Evolutionary conservation across 1,140 invertebrate species (phyloP), one percentile per base, ranked within the genome.

Genomic region (Charaxes varanes): DNA sequence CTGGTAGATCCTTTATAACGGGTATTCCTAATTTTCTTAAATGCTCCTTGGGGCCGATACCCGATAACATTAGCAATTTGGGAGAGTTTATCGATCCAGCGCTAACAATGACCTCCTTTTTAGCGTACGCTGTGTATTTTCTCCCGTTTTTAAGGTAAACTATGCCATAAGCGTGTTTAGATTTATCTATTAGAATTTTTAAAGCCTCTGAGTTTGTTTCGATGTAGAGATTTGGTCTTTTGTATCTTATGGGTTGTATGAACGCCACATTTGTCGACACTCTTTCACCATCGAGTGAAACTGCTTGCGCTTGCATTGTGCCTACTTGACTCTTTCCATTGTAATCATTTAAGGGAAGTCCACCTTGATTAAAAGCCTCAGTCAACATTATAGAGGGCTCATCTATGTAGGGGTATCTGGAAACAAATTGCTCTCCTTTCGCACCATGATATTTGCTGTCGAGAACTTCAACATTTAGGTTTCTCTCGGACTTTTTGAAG

Each of bases 401-500:
- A 36, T 91, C 90, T 1, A 85, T 66, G 57, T 89, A 90, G 0
- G 87, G 86, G 33, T 87, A 89, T 41, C 86, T 63, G 37, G 88
- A 86, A 0, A 91, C 87, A 2, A 73, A 86, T 40, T 86, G 87
- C 22, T 88, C 88, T 2, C 90, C 90, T 0, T 84, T 78, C 2
- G 70, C 80, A 1, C 79, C 84, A 45, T 91, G 90, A 45, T 87
- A 88, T 22, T 84, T 51, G 0, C 70, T 68, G 48, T 87, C 62
- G 4, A 79, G 46, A 2, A 52, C 64, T 40, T 80, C 67, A 3
- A 71, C 44, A 35, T 78, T 88, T 26, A 89, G 65, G 55, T 89
- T 89, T 41, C 90, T 88, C 71, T 94, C 89, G 0, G 90, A 89
- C 65, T 94, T 94, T 52, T 88, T 89, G 61, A 95, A 96, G 59